Evolutionary conservation across 2,888 invertebrate genomes (phyloP).

Genomic region (Serripes groenlandicus): DNA sequence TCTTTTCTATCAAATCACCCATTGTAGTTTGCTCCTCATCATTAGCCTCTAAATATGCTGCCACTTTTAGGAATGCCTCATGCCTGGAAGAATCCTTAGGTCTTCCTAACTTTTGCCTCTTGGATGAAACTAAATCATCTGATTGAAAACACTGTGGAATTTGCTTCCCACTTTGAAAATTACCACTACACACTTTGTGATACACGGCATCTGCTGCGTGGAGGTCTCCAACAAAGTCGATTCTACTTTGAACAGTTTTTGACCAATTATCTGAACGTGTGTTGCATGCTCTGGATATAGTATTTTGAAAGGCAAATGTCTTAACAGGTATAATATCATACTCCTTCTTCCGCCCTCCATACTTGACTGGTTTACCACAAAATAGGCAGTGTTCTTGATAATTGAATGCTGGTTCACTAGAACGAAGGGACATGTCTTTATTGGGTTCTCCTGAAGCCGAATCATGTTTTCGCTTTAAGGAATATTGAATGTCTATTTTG

Average conservation of each 20-base stretch:
- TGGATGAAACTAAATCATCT: not conserved
- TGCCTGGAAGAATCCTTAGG: not conserved
- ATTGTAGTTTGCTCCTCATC: constrained; percentile 54
- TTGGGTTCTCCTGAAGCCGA: no score
- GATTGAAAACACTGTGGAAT: no score
- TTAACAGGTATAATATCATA: constrained; percentile 9
- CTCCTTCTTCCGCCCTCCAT: not conserved
- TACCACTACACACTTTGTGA: constrained; percentile 65
- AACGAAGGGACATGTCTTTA: not conserved
- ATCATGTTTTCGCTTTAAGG: not conserved
- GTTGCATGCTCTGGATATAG: not conserved
- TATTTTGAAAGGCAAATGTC: constrained; percentile 22
- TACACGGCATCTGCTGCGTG: constrained; percentile 68
- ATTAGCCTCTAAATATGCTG: constrained; percentile 40
- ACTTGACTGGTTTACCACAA: constrained; percentile 33
- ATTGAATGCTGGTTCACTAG: constrained; percentile 3
- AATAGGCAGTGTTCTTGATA: constrained; percentile 39
- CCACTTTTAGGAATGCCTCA: constrained; percentile 39
- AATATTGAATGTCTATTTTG: not conserved
- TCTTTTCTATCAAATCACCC: constrained; percentile 40
- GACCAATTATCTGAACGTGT: constrained; percentile 40
- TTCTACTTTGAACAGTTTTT: constrained; percentile 27
- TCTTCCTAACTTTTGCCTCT: constrained; percentile 11
- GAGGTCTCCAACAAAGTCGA: constrained; percentile 55
- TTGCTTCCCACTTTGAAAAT: constrained; percentile 50